Evolutionary conservation across 2,888 invertebrate genomes (phyloP), one percentile per base, ranked within the genome.

Genomic region (Erebia ligea): DNA sequence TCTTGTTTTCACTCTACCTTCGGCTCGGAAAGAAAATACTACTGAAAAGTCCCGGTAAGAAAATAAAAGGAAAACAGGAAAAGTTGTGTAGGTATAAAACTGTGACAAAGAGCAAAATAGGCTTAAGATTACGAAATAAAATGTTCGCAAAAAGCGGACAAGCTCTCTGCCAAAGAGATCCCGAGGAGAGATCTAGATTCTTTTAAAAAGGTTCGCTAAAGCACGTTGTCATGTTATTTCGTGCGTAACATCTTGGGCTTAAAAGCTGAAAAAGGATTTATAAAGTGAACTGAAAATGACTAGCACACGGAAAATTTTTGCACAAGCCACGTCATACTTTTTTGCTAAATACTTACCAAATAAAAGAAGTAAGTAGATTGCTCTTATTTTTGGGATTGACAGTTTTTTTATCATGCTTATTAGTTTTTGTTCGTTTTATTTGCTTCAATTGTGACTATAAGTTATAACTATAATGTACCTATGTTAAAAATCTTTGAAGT

Each of bases 231-330:
- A 25, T 58, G 69, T 59, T 72, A 69, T 70, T 63, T 73, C 74
- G 67, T 76, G 75, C 76, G 72, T 75, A 66, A 75, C 56, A 59
- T 73, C 58, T 71, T 70, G 70, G 68, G 68, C 70, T 76, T 75
- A 67, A 75, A 74, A 74, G 75, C 67, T 58, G 64, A 72, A 71
- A 73, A 70, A 63, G 69, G 65, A 69, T 72, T 69, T 70, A 73
- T 72, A 68, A 74, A 68, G 15, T 63, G 45, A 59, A 42, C 59
- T 59, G 40, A 40, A 50, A 63, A 63, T 50, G 21, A 63, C 19
- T 63, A n/a, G 25, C 62, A 48, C 21, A n/a, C 1, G 62, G 10
- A 21, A 25, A 25, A 10, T 63, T 50, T 63, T 63, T 48, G 8
- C 48, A 10, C 48, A 42, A 6, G 8, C 13, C 2, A 1, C 6